phyloP scores from a whole-genome alignment of 2,888 invertebrate species.

The Phoronis australis region DNA sequence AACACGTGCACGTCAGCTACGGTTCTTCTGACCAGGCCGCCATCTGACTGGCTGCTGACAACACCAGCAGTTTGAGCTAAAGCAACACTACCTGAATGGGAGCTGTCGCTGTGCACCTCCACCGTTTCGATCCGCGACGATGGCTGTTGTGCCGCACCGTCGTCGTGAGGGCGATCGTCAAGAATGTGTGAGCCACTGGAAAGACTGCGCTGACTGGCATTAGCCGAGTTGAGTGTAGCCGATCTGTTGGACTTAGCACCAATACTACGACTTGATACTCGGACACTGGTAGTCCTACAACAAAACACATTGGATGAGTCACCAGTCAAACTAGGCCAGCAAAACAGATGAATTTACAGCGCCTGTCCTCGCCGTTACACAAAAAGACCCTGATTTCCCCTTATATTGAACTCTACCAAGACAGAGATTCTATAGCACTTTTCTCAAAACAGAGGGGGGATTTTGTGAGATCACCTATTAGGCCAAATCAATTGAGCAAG shows the following conservation, averaged over 20 bases:
- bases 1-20: conserved; percentile 13
- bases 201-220: conserved; percentile 33
- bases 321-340: no score
- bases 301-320: conserved; percentile 1
- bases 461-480: no score
- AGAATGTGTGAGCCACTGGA: conserved; percentile 48
- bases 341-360: no score
- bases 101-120: conserved; percentile 42
- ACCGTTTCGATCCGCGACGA: conserved; percentile 30
- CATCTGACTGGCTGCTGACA: conserved; percentile 15
- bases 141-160: conserved; percentile 13
- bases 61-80: conserved; percentile 20
- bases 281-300: conserved; percentile 46
- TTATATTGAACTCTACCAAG: no score
- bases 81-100: conserved; percentile 40
- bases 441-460: no score
- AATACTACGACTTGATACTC: conserved; percentile 48
- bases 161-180: conserved; percentile 22
- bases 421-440: no score
- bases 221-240: conserved; percentile 44
- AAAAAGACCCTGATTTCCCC: no score
- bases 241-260: conserved; percentile 43
- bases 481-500: no score
- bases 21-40: conserved; percentile 12
- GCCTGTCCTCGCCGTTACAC: no score